A percentile compares a stretch with the other conserved stretches of the same genome.
Conservation (phyloP, 35 echinoderm and acorn worm species). For the Hemicentrotus pulcherrimus region DNA sequence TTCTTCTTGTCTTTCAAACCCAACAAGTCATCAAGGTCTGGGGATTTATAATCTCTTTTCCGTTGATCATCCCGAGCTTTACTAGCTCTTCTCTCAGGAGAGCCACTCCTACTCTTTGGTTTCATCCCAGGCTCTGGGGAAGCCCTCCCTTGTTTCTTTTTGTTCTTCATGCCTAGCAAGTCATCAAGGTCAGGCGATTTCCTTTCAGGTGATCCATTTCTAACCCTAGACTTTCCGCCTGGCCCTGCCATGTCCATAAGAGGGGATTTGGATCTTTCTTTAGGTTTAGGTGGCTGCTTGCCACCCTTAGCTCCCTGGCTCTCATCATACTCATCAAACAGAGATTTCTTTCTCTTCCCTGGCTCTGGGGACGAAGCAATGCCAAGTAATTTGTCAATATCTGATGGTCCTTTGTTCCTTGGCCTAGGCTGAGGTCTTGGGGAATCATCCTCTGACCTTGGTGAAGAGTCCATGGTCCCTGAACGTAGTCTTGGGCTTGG, state of each 20-base stretch:
- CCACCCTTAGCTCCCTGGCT: neutral
- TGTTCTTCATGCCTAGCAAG: constrained; percentile 51
- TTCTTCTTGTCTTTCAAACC: constrained; percentile 9
- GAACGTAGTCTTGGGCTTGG: constrained; percentile 38
- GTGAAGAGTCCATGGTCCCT: constrained; percentile 35
- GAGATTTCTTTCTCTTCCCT: constrained; percentile 50
- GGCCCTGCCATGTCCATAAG: constrained; percentile 38
- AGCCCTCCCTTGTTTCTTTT: constrained; percentile 33
- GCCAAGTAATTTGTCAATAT: constrained; percentile 49
- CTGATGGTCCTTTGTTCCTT: constrained; percentile 39
- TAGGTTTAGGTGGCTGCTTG: constrained; percentile 27
- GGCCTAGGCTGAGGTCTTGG: constrained; percentile 57
- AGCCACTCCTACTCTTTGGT: constrained; percentile 7
- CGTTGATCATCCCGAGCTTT: neutral
- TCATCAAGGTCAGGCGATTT: constrained; percentile 57
- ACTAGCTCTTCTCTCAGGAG: constrained; percentile 34
- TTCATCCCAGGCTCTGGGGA: constrained; percentile 23
- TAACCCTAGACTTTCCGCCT: constrained; percentile 8
- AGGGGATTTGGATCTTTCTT: constrained; percentile 45
- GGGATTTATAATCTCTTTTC: neutral
- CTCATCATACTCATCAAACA: constrained; percentile 35
- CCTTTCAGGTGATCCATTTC: constrained; percentile 24
- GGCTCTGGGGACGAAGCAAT: constrained; percentile 44
- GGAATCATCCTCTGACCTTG: constrained; percentile 32
- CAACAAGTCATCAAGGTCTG: constrained; percentile 36